A percentile compares a stretch with the other conserved stretches of the same genome.
Conservation (phyloP, 2,113 vertebrate species). For the Gopherus evgoodei region DNA sequence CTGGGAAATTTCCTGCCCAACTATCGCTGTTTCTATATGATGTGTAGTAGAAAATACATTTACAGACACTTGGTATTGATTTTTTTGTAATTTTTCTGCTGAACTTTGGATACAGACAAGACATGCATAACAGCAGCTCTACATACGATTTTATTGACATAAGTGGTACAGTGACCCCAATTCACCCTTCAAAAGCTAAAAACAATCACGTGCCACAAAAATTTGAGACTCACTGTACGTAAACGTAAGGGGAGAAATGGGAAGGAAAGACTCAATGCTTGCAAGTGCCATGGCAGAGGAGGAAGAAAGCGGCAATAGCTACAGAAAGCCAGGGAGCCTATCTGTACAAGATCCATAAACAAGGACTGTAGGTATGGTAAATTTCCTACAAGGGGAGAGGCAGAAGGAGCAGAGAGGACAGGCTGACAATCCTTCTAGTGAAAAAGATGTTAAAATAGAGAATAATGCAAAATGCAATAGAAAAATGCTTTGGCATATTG, state of each 20-base stretch:
- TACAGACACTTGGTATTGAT: not conserved
- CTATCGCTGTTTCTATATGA: not conserved
- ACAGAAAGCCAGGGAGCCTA: not conserved
- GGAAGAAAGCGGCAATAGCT: rapidly evolving
- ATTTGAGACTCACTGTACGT: rapidly evolving
- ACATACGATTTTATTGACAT: rapidly evolving
- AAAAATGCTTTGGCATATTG: rapidly evolving
- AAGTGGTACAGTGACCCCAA: rapidly evolving
- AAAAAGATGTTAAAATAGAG: not conserved
- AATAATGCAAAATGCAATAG: rapidly evolving
- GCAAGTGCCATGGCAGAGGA: rapidly evolving
- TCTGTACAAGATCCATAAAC: rapidly evolving
- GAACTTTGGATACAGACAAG: not conserved
- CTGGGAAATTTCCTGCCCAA: rapidly evolving
- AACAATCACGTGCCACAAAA: not conserved
- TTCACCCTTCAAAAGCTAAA: not conserved
- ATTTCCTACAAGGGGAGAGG: rapidly evolving
- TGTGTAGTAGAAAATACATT: rapidly evolving
- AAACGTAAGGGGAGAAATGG: not conserved
- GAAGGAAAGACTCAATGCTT: not conserved
- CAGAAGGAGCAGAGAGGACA: rapidly evolving
- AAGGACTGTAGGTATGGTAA: rapidly evolving
- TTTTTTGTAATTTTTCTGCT: not conserved
- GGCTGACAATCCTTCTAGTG: rapidly evolving
- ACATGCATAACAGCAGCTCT: not conserved